Conservation (phyloP, 2,113 vertebrate species). For the Platysternon megacephalum region DNA sequence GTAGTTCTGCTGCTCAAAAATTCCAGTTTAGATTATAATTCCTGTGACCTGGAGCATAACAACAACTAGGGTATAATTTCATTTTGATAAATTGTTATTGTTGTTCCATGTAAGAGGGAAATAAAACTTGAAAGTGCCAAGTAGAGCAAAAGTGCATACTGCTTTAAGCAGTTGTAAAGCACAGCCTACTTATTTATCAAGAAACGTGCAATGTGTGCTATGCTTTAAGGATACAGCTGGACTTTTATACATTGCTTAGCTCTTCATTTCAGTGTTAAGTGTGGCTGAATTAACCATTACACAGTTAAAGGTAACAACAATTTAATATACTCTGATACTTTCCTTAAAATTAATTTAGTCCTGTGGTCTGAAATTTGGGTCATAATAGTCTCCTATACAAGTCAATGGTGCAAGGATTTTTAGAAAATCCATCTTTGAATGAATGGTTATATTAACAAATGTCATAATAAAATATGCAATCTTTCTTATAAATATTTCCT, state of each 20-base stretch:
- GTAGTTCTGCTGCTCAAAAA: constrained; percentile 59
- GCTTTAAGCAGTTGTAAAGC: constrained; percentile 57
- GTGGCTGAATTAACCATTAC: background rate
- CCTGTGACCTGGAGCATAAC: constrained; percentile 22
- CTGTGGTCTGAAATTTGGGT: constrained; percentile 30
- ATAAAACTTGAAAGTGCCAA: constrained; percentile 45
- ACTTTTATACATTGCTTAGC: background rate
- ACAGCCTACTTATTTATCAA: background rate
- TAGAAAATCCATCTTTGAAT: constrained; percentile 67
- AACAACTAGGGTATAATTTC: constrained; percentile 36
- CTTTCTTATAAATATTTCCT: constrained; percentile 76
- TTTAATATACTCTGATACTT: constrained; percentile 58
- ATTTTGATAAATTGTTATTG: constrained; percentile 30
- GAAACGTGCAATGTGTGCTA: background rate
- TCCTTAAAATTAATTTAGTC: constrained; percentile 27
- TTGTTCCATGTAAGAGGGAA: constrained; percentile 39
- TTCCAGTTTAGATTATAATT: constrained; percentile 65
- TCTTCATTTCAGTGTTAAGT: constrained; percentile 21
- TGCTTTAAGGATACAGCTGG: background rate
- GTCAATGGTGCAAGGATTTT: constrained; percentile 62
- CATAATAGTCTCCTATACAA: constrained; percentile 53
- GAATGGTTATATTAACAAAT: constrained; percentile 70
- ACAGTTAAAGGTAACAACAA: background rate
- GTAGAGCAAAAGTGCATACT: constrained; percentile 49
- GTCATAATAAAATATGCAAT: constrained; percentile 72